Percentiles rank a stretch among this genome's conserved stretches.
phyloP scores from a whole-genome alignment of 2,888 invertebrate species.

The Harpalus rufipes region DNA sequence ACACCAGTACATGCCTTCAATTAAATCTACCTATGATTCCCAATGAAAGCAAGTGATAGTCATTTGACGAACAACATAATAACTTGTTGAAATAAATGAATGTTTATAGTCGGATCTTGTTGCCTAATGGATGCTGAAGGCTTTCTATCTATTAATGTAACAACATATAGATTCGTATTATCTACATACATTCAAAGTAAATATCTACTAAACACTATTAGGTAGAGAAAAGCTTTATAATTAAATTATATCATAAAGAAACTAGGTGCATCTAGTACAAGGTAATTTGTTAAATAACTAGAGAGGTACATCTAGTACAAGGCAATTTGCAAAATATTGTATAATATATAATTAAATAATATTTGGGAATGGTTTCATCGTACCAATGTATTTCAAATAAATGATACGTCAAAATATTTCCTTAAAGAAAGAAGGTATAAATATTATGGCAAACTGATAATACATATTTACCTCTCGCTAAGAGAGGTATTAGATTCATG shows the following conservation, averaged over 20 bases:
- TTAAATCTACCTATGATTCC: slow-evolving; percentile 37
- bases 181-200: not conserved
- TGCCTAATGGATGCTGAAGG: slow-evolving; percentile 17
- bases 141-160: slow-evolving; percentile 1
- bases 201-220: not conserved
- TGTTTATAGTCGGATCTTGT: slow-evolving; percentile 22
- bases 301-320: no score
- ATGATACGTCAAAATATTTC: no score
- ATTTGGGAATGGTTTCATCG: no score
- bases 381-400: no score
- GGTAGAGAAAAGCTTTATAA: not conserved
- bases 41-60: slow-evolving; percentile 16
- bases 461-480: no score
- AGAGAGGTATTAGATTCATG: no score
- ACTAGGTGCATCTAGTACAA: no score
- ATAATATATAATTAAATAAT: no score
- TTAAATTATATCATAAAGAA: not conserved
- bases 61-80: slow-evolving; percentile 20
- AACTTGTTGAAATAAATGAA: slow-evolving; percentile 47
- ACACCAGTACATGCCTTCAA: slow-evolving; percentile 30
- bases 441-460: no score
- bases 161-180: not conserved
- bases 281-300: no score
- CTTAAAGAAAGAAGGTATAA: no score
- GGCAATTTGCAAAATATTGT: no score